Base-by-base conservation (phyloP, 2,113 vertebrate species). In the Hemiscyllium ocellatum region DNA sequence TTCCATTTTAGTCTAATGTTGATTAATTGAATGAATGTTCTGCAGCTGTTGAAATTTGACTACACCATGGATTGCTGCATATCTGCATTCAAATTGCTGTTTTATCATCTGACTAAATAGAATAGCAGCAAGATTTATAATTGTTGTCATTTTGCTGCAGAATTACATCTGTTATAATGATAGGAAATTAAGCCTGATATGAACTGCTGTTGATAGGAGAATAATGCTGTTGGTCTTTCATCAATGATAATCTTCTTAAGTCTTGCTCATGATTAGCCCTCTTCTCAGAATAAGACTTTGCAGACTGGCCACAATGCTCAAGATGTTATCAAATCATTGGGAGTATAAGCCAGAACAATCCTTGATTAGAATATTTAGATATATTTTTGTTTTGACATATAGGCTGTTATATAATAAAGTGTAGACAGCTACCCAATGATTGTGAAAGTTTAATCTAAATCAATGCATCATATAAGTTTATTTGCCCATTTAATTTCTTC, bases 261-360 rank as follows among this genome's bases (percentile, higher is more conserved):
- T 97, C 97, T 95, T 98, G 97, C 66, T 96, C 98, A 98, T 98
- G 97, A 98, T 98, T 98, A 97, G 97, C 97, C 97, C 97, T 97
- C 97, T 72, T 98, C 97, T 97, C 97, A 97, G 97, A 98, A 97
- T 97, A 97, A 98, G 97, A 97, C 97, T 96, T 98, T 98, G 97
- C 97, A 97, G 97, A 98, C 97, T 97, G 97, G 98, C 96, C 96
- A 95, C 96, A 95, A 96, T 66, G 29, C 20, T 47, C 83, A 47
- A 37, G 20, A 37, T 86, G 91, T 20, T 26, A 22, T 37, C 20
- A 94, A 94, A 26, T 94, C 12, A 94, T 94, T 22, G 70, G 37
- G 37, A 69, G 42, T 42, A 47, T 70, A 50, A 26, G 47, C 20
- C 66, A 20, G 3, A 69, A 68, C 61, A 42, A 94, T 33, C n/a